These are phyloP conservation scores for Onychomys leucogaster DNA, from an alignment of 2,797 vertebrate species.

Conservation along the genomic window DNA sequence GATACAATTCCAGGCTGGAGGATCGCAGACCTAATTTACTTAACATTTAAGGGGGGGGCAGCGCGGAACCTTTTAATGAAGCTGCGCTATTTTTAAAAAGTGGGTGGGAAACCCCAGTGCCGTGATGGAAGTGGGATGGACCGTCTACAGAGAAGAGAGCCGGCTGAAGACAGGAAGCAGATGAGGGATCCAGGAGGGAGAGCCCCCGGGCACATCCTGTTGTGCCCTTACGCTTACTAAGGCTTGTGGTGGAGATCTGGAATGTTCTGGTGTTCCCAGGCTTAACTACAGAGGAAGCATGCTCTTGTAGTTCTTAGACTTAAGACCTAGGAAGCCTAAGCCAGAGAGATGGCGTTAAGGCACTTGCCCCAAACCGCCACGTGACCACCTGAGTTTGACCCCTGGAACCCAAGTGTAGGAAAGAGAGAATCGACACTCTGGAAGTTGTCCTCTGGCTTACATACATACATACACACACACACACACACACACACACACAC, in stretches of 20 bases:
- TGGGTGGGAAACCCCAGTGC: neutral
- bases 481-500: neutral
- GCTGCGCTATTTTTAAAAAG: conserved; percentile 3
- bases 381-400: no score
- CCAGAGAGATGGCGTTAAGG: neutral
- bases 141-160: neutral
- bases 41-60: neutral
- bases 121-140: neutral
- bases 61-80: neutral
- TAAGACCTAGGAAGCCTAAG: neutral
- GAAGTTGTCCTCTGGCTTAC: neutral
- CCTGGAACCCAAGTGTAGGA: neutral
- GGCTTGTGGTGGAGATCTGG: neutral
- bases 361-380: neutral
- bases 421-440: neutral
- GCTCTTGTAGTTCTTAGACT: neutral
- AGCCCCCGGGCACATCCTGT: neutral
- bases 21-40: conserved; percentile 68
- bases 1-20: conserved; percentile 62
- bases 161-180: neutral
- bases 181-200: neutral
- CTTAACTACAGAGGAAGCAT: neutral
- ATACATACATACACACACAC: neutral
- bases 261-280: neutral
- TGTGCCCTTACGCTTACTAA: neutral